These are phyloP conservation scores for Amiota communis DNA, from an alignment of 2,888 invertebrate genomes.

Conservation along the genomic window DNA sequence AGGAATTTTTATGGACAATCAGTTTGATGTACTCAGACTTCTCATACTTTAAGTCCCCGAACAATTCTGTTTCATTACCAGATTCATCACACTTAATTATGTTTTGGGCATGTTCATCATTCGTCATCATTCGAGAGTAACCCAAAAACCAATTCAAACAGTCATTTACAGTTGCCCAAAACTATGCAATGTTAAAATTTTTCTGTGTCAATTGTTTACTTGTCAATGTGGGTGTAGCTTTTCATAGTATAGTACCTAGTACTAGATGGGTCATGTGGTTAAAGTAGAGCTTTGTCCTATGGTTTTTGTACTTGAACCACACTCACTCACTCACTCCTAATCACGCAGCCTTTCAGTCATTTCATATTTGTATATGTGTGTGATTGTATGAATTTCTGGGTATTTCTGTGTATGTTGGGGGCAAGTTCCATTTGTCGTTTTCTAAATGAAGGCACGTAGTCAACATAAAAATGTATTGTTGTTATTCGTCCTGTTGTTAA, in stretches of 20 bases:
- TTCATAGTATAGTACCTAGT: no score
- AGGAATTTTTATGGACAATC: no score
- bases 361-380: not conserved
- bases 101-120: not conserved
- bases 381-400: constrained; percentile 20
- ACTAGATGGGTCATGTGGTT: no score
- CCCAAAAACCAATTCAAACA: constrained; percentile 38
- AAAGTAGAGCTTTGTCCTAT: no score
- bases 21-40: no score
- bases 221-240: not conserved
- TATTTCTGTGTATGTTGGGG: not conserved
- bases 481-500: not conserved
- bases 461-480: not conserved
- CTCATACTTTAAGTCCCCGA: no score
- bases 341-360: constrained; percentile 46
- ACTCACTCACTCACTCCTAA: not conserved
- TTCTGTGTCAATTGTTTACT: constrained; percentile 61
- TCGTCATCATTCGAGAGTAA: constrained; percentile 1
- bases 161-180: constrained; percentile 59
- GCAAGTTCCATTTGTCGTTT: not conserved
- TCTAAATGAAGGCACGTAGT: constrained; percentile 3
- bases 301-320: constrained; percentile 33
- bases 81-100: not conserved
- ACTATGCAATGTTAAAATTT: constrained; percentile 66
- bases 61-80: not conserved